Base-by-base conservation (phyloP, 2,888 invertebrate genomes). In the Dilophus febrilis region DNA sequence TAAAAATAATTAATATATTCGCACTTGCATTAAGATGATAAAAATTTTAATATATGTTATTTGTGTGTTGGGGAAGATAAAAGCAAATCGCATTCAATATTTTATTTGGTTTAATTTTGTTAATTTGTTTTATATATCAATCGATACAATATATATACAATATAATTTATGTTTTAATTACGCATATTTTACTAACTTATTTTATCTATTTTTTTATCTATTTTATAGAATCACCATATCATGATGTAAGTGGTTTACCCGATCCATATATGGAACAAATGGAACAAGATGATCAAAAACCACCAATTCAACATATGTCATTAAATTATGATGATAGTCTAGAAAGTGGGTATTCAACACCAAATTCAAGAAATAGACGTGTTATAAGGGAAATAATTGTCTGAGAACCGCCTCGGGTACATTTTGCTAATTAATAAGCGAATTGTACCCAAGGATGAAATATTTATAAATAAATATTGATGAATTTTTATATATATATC, bases 371-470 rank as follows among this genome's bases (percentile, higher is more conserved):
- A 58, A 84, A 85, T 56, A 76, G 90, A 51, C 72, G 91, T 58
- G 88, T 91, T 63, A 90, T 91, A 56, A 77, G 90, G 52, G 91
- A 91, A 67, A 91, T 91, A 64, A 91, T 91, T 64, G 91, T 91
- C 56, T 63, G 61, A 58, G 48, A 49, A 46, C 42, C 44, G 44
- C 45, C 49, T 43, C 47, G 49, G 49, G 49, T 49, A 46, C 49
- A 48, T 48, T 48, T 49, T 45, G 47, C 48, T 39, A 45, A 47
- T 42, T 22, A 22, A 22, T 6, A 14, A 16, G 33, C 14, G 47
- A 47, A 45, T 47, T 48, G 48, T 48, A 47, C 47, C 46, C 42
- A 39, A 43, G 45, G 43, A 18, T 33, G 33, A 11, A 7, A 22
- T n/a, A n/a, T n/a, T n/a, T n/a, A n/a, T n/a, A n/a, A n/a, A n/a